Percentiles rank a stretch among this genome's conserved stretches.
These are phyloP conservation scores for Drosophila imparisetae DNA, from an alignment of 2,888 invertebrate species.

Conservation along the genomic window DNA sequence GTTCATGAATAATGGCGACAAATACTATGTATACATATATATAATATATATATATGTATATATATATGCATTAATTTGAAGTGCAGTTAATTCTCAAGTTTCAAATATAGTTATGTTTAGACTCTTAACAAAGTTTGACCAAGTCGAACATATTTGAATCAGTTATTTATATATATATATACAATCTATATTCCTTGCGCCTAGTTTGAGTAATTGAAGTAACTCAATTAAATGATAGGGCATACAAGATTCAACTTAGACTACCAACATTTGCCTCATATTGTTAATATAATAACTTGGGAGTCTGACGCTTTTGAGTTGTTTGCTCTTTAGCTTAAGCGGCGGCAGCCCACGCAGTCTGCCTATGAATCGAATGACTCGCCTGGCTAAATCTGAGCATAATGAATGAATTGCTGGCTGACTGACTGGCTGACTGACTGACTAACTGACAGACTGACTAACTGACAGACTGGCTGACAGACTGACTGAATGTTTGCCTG, in stretches of 20 bases:
- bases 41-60: neutral
- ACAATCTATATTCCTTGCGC: too few species aligned
- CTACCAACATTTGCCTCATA: constrained; percentile 1
- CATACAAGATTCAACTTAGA: neutral
- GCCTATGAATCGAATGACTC: constrained; percentile 78
- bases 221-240: constrained; percentile 5
- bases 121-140: neutral
- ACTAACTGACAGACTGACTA: constrained; percentile 15
- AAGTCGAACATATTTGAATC: too few species aligned
- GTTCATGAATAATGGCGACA: neutral
- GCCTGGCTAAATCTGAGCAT: constrained; percentile 69
- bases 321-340: constrained; percentile 74
- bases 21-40: neutral
- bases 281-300: constrained; percentile 48
- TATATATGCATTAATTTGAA: neutral
- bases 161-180: too few species aligned
- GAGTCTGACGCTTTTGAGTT: constrained; percentile 70
- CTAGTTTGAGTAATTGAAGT: too few species aligned
- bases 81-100: neutral
- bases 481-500: constrained; percentile 38
- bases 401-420: constrained; percentile 72
- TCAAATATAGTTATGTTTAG: neutral
- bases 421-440: constrained; percentile 19
- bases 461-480: constrained; percentile 39
- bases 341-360: constrained; percentile 72